phyloP scores from a whole-genome alignment of 92 coral and sea anemone genomes.

The Heteractis magnifica region DNA sequence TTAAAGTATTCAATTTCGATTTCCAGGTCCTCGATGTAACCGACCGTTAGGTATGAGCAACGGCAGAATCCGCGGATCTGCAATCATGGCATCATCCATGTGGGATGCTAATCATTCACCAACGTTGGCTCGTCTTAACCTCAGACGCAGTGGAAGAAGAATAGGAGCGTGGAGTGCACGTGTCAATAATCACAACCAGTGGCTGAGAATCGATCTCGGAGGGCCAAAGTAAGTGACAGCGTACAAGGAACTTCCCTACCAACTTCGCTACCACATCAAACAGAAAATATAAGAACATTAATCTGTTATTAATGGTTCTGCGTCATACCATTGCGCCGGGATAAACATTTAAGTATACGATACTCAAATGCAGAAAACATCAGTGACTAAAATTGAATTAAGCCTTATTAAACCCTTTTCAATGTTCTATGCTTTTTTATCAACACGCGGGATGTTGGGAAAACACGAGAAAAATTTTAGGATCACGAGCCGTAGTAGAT shows the following conservation, averaged over 20 bases:
- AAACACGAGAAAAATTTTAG: too few species aligned
- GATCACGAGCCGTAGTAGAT: too few species aligned
- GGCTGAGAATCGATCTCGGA: slow-evolving; percentile 52
- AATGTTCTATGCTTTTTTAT: too few species aligned
- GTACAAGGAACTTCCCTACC: too few species aligned
- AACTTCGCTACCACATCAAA: not conserved
- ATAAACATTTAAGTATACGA: too few species aligned
- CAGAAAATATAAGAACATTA: not conserved
- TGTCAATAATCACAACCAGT: slow-evolving; percentile 49
- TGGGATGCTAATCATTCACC: slow-evolving; percentile 47
- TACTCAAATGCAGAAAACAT: too few species aligned
- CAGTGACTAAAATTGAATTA: too few species aligned
- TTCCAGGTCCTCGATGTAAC: slow-evolving; percentile 59
- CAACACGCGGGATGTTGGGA: too few species aligned
- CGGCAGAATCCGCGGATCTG: slow-evolving; percentile 46
- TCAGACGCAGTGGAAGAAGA: slow-evolving; percentile 35
- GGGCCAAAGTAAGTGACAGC: slow-evolving; percentile 34
- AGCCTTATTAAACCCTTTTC: too few species aligned
- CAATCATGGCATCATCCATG: slow-evolving; percentile 55
- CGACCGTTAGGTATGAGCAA: slow-evolving; percentile 52
- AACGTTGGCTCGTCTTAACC: slow-evolving; percentile 51
- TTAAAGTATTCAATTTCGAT: too few species aligned
- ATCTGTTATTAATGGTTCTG: not conserved
- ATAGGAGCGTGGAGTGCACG: slow-evolving; percentile 63
- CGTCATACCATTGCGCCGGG: too few species aligned